phyloP scores from a whole-genome alignment of 2,113 vertebrate genomes.

The Lucifuga dentata region DNA sequence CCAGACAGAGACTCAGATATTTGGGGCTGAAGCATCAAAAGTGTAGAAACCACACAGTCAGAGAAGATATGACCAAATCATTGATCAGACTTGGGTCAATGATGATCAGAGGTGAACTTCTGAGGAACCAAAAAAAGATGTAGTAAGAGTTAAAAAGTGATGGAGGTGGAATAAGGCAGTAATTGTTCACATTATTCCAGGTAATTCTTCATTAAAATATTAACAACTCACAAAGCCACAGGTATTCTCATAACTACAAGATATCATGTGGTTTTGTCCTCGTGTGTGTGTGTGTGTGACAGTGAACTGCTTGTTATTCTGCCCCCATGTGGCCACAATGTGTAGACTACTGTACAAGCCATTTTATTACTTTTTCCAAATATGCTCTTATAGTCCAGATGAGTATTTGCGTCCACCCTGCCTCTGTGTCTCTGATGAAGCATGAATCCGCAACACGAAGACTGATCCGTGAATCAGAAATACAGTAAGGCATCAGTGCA shows the following conservation, averaged over 20 bases:
- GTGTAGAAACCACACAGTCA: background rate
- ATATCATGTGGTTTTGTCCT: conserved; percentile 6
- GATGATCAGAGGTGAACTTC: background rate
- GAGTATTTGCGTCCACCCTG: background rate
- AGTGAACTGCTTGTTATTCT: conserved; percentile 41
- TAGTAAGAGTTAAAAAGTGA: background rate
- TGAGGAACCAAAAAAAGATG: conserved; percentile 2
- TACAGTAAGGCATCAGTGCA: background rate
- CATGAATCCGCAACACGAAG: conserved; percentile 9
- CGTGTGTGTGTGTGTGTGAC: conserved; percentile 1
- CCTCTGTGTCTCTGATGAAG: conserved; percentile 14
- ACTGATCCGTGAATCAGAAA: background rate
- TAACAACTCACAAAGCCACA: background rate
- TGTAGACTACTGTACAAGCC: background rate
- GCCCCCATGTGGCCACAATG: conserved; percentile 75
- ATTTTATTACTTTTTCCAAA: background rate
- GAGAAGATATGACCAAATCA: background rate
- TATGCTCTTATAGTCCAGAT: conserved; percentile 15
- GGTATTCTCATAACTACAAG: background rate
- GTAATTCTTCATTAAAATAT: too few species aligned
- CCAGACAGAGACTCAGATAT: background rate
- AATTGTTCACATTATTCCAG: too few species aligned
- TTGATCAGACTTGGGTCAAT: background rate
- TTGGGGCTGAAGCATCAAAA: background rate
- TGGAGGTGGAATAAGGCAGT: background rate